These are phyloP conservation scores for Brachyistius frenatus DNA, from an alignment of 2,113 vertebrate genomes.

Conservation along the genomic window DNA sequence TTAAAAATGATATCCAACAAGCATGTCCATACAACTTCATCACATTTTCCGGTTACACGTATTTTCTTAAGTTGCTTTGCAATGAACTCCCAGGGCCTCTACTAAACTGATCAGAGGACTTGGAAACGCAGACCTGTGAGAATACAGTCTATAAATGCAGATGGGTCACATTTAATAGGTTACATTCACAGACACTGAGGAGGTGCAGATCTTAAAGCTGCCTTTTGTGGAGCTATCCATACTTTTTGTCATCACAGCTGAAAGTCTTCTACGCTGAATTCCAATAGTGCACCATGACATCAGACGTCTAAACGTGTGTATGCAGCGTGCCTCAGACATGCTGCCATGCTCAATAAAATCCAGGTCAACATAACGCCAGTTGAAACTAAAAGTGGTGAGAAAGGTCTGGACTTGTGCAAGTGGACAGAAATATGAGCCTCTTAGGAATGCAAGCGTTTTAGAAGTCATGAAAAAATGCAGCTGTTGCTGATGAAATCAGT, in stretches of 20 bases:
- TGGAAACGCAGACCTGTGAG: slow-evolving; percentile 29
- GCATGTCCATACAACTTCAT: no score
- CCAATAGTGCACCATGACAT: slow-evolving; percentile 60
- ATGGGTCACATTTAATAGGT: slow-evolving; percentile 44
- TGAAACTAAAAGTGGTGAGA: slow-evolving; percentile 68
- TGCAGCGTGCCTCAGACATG: slow-evolving; percentile 39
- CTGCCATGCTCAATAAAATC: slow-evolving; percentile 77
- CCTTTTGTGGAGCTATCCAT: slow-evolving; percentile 15
- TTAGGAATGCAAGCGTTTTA: slow-evolving; percentile 69
- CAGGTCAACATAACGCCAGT: slow-evolving; percentile 67
- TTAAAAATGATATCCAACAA: no score
- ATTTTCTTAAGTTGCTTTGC: no score
- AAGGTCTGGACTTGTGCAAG: slow-evolving; percentile 67
- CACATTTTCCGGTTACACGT: no score
- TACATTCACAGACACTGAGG: slow-evolving; percentile 30
- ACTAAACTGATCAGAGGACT: slow-evolving; percentile 14
- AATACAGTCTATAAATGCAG: slow-evolving; percentile 35
- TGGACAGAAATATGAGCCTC: slow-evolving; percentile 75
- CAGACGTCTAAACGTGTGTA: slow-evolving; percentile 56
- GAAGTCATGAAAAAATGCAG: slow-evolving; percentile 74
- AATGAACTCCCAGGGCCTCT: no score
- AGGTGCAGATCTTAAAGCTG: slow-evolving; percentile 38
- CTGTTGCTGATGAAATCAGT: slow-evolving; percentile 80
- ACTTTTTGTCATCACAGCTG: slow-evolving; percentile 52
- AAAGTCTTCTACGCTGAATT: slow-evolving; percentile 48